Percentiles rank a stretch among this genome's conserved stretches.
Conservation (phyloP, 2,888 invertebrate species). For the Agriotes lineatus region DNA sequence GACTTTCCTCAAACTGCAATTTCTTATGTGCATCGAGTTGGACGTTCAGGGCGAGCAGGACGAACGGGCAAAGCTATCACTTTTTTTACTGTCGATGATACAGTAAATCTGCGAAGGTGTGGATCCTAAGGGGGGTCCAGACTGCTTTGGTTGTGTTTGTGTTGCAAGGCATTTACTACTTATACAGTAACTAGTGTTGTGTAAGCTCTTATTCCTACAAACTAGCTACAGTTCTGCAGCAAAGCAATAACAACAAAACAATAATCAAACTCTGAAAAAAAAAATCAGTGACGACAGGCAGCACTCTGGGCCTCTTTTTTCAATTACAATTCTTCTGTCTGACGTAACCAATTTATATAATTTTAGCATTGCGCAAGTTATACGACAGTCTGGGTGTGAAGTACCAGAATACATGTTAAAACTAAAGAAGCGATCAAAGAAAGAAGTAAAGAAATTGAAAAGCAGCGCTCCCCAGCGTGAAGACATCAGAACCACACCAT, state of each 20-base stretch:
- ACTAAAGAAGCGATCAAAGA: conserved; percentile 77
- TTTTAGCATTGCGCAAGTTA: conserved; percentile 87
- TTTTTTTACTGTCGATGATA: conserved; percentile 93
- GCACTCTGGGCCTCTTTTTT: no score
- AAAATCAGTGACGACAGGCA: no score
- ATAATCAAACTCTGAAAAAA: no score
- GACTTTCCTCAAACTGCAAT: conserved; percentile 94
- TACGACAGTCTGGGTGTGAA: conserved; percentile 91
- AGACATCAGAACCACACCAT: conserved; percentile 73
- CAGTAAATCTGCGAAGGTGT: conserved; percentile 86
- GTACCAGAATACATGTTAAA: conserved; percentile 93
- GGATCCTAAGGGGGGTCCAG: no score
- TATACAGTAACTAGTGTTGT: no score
- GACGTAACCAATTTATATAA: no score
- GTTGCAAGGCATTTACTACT: no score
- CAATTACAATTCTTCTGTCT: no score
- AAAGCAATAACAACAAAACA: no score
- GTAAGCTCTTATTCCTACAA: no score
- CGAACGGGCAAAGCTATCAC: conserved; percentile 90
- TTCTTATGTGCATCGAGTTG: conserved; percentile 89
- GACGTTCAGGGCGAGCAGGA: conserved; percentile 95
- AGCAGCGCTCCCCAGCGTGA: conserved; percentile 75
- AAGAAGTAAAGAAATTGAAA: conserved; percentile 71
- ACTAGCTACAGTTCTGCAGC: no score
- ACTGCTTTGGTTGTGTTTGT: no score